Base-by-base conservation (phyloP, 2,113 vertebrate species). In the Falco punctatus region DNA sequence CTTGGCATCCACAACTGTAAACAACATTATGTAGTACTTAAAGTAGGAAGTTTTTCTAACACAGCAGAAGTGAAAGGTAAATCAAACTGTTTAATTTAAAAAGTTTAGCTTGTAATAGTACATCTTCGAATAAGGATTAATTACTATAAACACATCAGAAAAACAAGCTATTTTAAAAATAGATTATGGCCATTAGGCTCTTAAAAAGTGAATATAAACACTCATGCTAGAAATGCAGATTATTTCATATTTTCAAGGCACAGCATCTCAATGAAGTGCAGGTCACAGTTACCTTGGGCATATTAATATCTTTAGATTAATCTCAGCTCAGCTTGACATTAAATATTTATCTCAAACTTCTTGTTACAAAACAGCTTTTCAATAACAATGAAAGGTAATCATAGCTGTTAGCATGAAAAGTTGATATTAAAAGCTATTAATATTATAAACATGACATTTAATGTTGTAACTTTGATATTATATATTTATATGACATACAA, bases 81-180 rank as follows among this genome's bases (percentile, higher is more conserved):
- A 89, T 35, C 26, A 40, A 81, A 32, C 19, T 64, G 57, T 66
- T 84, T 81, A 81, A 92, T 71, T 72, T 77, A 86, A 81, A 23
- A 72, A 87, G 54, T 26, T 91, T 88, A 88, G 64, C 28, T 67
- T 86, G 48, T 48, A 86, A 77, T 9, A 85, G 38, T 49, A 81
- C 22, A 62, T 65, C 42, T 72, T 79, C 72, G 40, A 87, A 40
- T 75, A 64, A 48, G 40, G 61, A 94, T 79, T 91, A 96, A 84
- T 59, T 87, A 73, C 65, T 81, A 91, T 24, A 35, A 71, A 48
- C 40, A 33, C 4, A 8, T 74, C 55, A 91, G 52, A 79, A 85
- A 91, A 91, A 20, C 61, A 86, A 96, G 73, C 22, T 71, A 79
- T 81, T 94, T 88, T 81, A 67, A 86, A 89, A 85, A 72, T 2